Evolutionary conservation across 2,888 invertebrate species (phyloP).

Genomic region (Campopleginae sp.): DNA sequence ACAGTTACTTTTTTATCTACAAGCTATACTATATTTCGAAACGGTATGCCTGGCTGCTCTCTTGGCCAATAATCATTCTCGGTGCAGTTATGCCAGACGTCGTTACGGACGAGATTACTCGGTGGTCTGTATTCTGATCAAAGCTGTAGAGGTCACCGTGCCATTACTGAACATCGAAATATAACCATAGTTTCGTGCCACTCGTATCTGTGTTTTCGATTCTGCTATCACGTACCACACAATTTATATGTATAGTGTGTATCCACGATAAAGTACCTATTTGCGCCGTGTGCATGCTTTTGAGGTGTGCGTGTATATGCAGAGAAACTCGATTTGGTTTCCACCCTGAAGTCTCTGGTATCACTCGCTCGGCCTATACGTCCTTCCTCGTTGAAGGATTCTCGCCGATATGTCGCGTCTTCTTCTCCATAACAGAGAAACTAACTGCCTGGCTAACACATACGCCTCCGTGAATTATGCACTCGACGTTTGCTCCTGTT

Average conservation of each 20-base stretch:
- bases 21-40: constrained; percentile 20
- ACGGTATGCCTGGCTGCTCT: constrained; percentile 33
- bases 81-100: constrained; percentile 68
- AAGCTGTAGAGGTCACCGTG: constrained; percentile 59
- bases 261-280: not conserved
- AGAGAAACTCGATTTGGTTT: constrained; percentile 77
- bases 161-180: constrained; percentile 55
- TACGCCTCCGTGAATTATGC: constrained; percentile 2
- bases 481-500: not conserved
- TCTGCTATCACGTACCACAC: constrained; percentile 30
- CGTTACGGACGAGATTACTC: constrained; percentile 69
- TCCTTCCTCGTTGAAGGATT: constrained; percentile 53
- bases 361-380: constrained; percentile 65
- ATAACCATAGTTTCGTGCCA: constrained; percentile 48
- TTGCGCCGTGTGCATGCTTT: too few species aligned
- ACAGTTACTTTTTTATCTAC: not conserved
- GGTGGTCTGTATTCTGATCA: constrained; percentile 70
- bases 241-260: not conserved
- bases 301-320: constrained; percentile 18
- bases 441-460: constrained; percentile 4
- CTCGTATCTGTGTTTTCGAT: constrained; percentile 29
- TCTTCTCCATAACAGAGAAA: constrained; percentile 23
- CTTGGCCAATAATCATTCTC: constrained; percentile 69
- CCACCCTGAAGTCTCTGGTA: constrained; percentile 67
- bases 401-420: constrained; percentile 73